Base-by-base conservation (phyloP, 2,888 invertebrate genomes). In the Fragum whitleyi region DNA sequence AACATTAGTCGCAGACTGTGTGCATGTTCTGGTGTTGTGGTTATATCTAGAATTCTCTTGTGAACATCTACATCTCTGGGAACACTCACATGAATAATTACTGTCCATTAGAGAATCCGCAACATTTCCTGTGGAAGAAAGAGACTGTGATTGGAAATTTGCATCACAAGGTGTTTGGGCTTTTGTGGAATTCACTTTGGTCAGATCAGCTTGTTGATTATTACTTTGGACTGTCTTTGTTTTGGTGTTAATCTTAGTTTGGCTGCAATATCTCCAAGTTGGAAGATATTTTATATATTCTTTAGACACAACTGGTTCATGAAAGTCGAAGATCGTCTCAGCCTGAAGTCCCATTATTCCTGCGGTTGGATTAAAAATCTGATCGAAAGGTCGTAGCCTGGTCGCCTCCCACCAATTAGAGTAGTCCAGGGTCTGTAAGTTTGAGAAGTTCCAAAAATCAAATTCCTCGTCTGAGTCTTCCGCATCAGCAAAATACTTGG, bases 271-370 rank as follows among this genome's bases (percentile, higher is more conserved):
- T 19, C 90, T 91, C 95, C 95, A 95, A 2, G 94, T 91, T 3
- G 95, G 95, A 26, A 95, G 90, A 62, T 94, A 91, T 70, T 94
- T 93, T 29, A 95, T 93, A 84, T 95, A 95, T 71, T 95, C 94
- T 39, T 89, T 90, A 1, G 94, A 92, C 5, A 65, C 21, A 23
- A 26, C 14, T 42, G 39, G 65, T 29, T 65, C 65, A 16, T 65
- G 65, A 26, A 42, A 65, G 11, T 42, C 65, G 67, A 94, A 92
- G 32, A 94, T 89, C 94, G 94, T 69, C 61, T 81, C 72, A 2
- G 26, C 67, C n/a, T 61, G 72, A 16, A 29, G 23, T 19, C 74
- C 76, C 0, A 76, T 69, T 1, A 78, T 74, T 11, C 77, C 81
- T 89, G 85, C 39, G 53, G 88, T 81, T 85, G 89, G 88, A 89